These are phyloP conservation scores for Spodoptera litura DNA, from an alignment of 1,140 invertebrate genomes.

Conservation along the genomic window DNA sequence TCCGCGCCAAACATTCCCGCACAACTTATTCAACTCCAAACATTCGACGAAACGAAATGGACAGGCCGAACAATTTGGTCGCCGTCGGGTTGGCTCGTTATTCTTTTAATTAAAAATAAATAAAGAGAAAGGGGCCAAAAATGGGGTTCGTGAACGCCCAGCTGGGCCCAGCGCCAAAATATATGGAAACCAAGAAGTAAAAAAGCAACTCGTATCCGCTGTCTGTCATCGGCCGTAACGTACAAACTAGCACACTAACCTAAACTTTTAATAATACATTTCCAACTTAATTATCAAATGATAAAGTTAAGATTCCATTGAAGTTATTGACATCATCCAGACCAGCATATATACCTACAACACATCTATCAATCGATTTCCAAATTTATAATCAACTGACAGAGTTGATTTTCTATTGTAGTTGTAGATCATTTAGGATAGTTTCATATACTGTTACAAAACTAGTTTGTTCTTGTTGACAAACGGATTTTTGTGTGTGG, in stretches of 20 bases:
- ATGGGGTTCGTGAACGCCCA: background rate
- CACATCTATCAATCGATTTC: no score
- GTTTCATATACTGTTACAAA: no score
- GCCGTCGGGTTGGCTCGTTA: background rate
- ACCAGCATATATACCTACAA: no score
- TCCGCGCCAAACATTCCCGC: background rate
- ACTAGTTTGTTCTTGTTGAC: no score
- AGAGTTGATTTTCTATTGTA: no score
- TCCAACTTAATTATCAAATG: no score
- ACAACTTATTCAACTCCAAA: background rate
- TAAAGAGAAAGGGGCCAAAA: background rate
- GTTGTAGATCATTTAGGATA: no score
- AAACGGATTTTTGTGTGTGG: no score
- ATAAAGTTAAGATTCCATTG: no score
- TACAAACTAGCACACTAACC: background rate
- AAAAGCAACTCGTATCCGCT: background rate
- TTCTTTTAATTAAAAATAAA: constrained; percentile 28
- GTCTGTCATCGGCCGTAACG: background rate
- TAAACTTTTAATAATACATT: no score
- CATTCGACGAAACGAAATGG: background rate
- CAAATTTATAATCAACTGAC: no score
- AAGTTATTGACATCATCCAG: no score
- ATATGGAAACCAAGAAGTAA: background rate
- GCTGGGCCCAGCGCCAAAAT: constrained; percentile 7
- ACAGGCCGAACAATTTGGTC: background rate